Evolutionary conservation across 2,113 vertebrate genomes (phyloP).

Genomic region (Neopipo cinnamomea): DNA sequence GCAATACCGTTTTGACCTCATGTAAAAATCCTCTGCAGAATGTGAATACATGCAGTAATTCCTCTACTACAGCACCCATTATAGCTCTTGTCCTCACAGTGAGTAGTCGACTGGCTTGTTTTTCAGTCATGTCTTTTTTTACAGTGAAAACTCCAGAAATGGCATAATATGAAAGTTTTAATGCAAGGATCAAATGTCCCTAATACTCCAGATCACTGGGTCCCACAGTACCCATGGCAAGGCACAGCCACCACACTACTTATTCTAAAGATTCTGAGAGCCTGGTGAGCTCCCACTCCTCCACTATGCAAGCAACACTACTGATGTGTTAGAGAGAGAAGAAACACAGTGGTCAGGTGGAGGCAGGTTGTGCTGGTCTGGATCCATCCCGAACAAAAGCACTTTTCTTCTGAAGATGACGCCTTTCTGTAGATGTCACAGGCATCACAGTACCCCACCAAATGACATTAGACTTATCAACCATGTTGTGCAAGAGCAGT

Average conservation of each 20-base stretch:
- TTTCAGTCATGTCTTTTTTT: background rate
- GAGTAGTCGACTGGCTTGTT: background rate
- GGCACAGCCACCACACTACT: background rate
- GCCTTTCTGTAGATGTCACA: background rate
- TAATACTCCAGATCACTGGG: background rate
- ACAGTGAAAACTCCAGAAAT: background rate
- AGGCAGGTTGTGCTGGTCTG: background rate
- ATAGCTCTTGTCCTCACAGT: background rate
- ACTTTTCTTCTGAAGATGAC: background rate
- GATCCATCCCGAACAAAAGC: background rate
- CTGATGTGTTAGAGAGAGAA: background rate
- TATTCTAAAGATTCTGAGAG: background rate
- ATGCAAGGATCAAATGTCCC: background rate
- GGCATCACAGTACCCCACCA: background rate
- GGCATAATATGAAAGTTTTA: background rate
- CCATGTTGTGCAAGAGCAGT: background rate
- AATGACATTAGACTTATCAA: background rate
- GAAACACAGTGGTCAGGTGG: background rate
- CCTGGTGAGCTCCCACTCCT: background rate
- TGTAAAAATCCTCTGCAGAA: background rate
- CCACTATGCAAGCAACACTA: too few relatives aligned
- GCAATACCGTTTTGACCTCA: background rate
- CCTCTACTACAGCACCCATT: background rate
- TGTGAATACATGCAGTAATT: background rate
- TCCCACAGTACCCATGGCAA: background rate